Conservation (phyloP, 2,888 invertebrate species). For the Lasioglossum calceatum region DNA sequence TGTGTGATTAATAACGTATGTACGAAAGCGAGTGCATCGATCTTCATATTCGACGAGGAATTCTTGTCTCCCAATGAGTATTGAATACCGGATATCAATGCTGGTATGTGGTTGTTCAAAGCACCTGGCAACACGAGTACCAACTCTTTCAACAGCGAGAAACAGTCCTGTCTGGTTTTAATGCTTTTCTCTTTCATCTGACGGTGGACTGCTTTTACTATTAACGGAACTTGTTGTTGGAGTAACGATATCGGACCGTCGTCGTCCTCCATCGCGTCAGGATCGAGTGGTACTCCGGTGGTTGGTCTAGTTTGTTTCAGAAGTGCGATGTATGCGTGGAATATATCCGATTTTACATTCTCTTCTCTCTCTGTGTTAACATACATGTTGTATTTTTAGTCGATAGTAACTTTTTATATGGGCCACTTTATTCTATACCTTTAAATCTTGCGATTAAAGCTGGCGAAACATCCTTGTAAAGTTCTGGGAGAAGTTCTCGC, state of each 20-base stretch:
- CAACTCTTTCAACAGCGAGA: slow-evolving; percentile 95
- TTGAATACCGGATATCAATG: slow-evolving; percentile 94
- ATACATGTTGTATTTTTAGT: background rate
- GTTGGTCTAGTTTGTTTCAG: slow-evolving; percentile 94
- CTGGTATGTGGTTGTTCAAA: slow-evolving; percentile 92
- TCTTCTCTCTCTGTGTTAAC: slow-evolving; percentile 95
- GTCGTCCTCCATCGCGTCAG: slow-evolving; percentile 90
- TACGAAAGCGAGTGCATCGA: slow-evolving; percentile 97
- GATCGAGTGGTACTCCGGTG: slow-evolving; percentile 87
- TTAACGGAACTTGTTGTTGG: slow-evolving; percentile 88
- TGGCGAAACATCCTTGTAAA: slow-evolving; percentile 95
- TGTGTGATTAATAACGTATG: slow-evolving; percentile 93
- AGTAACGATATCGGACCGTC: slow-evolving; percentile 88
- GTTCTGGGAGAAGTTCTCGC: slow-evolving; percentile 95
- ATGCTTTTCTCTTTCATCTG: slow-evolving; percentile 94
- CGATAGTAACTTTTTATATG: background rate
- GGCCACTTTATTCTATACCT: slow-evolving; percentile 85
- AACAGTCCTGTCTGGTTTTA: slow-evolving; percentile 96
- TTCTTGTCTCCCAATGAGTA: slow-evolving; percentile 96
- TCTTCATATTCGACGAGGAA: slow-evolving; percentile 98
- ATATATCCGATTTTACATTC: slow-evolving; percentile 99
- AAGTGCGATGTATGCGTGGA: slow-evolving; percentile 97
- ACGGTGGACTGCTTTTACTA: slow-evolving; percentile 95
- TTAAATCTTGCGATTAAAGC: slow-evolving; percentile 96
- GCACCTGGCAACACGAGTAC: slow-evolving; percentile 95